These are phyloP conservation scores for Yoshiicerus persimilis DNA, from an alignment of 1,140 invertebrate genomes.

Conservation along the genomic window DNA sequence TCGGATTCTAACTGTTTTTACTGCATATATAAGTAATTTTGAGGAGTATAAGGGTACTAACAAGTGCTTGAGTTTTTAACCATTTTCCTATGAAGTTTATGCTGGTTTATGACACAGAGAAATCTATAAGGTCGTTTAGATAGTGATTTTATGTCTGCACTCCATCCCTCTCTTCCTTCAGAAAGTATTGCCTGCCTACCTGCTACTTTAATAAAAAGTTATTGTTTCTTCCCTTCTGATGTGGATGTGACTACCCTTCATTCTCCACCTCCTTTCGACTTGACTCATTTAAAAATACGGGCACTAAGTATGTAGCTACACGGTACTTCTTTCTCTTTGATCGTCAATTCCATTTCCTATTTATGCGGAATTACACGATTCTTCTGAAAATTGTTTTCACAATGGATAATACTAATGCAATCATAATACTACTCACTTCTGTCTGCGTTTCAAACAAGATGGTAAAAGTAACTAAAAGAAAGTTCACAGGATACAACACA, in stretches of 20 bases:
- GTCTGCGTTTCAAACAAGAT: neutral
- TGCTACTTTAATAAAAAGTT: conserved; percentile 11
- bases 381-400: neutral
- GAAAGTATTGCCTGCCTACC: neutral
- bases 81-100: neutral
- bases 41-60: neutral
- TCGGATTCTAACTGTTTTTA: too few species aligned
- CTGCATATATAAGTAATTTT: too few species aligned
- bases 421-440: too few species aligned
- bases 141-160: conserved; percentile 10
- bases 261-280: neutral
- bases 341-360: neutral
- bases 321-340: neutral
- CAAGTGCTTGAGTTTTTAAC: neutral
- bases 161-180: neutral
- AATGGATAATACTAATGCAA: neutral
- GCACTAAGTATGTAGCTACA: neutral
- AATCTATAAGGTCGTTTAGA: conserved; percentile 20
- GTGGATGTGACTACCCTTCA: neutral
- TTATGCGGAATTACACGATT: neutral
- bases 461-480: neutral
- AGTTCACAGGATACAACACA: neutral
- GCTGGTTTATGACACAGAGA: conserved; percentile 5
- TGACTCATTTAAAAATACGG: neutral
- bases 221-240: neutral